Base-by-base conservation (phyloP, 2,888 invertebrate species). In the Antitype chi region DNA sequence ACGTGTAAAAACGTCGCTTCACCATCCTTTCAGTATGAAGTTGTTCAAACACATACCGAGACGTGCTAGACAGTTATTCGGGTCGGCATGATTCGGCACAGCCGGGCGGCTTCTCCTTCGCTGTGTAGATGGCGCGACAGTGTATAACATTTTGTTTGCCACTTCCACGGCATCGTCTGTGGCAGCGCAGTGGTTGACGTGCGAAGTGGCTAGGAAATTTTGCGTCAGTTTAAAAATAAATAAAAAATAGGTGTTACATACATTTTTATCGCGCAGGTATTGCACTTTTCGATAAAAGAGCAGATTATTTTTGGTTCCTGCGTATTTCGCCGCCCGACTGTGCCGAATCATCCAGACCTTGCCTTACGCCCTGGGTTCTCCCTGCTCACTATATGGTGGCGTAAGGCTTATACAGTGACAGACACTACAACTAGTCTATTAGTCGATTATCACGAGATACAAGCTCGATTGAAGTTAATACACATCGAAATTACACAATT, bases 391-490 rank as follows among this genome's bases (percentile, higher is more conserved):
- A 8, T 20, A 38, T 38, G 13, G 17, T 15, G 52, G 55, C 52
- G 25, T 28, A 28, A 23, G 28, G 25, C 55, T 55, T 38, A 52
- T n/a, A 49, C 25, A 53, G n/a, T 17, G n/a, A 17, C 20, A 20
- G 28, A 32, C 6, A 32, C 17, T 43, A 78, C n/a, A 57, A 60
- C 43, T 55, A 76, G n/a, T 53, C 11, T 68, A 60, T 67, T 52
- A 57, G 4, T 57, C n/a, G 32, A 57, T 32, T 80, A 80, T 78
- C 78, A 78, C 80, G 80, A 82, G 47, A 25, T 15, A 20, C 53
- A 80, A 80, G 83, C 80, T 80, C 80, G 83, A 82, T 70, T 49
- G 13, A 62, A 55, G 32, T 63, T 75, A 49, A 28, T 28, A 78
- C n/a, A 49, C 3, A 47, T 63, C 55, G 11, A 77, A 70, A 52